Evolutionary conservation across 2,113 vertebrate genomes (phyloP).

Genomic region (Bungarus multicinctus): DNA sequence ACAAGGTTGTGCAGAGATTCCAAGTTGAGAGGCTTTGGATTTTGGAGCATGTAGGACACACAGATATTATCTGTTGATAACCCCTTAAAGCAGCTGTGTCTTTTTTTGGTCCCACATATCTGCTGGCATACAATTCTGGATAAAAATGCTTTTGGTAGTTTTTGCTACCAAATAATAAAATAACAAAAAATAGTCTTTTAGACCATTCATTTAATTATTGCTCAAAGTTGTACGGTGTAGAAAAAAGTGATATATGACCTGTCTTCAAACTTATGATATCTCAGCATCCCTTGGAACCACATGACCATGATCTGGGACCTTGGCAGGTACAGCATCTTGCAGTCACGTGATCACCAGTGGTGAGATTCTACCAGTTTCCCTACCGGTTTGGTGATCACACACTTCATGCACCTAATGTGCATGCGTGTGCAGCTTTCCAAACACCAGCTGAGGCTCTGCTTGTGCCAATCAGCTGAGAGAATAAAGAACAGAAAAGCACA

Average conservation of each 20-base stretch:
- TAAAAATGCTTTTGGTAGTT: not conserved
- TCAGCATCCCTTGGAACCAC: not conserved
- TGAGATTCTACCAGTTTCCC: too few relatives aligned
- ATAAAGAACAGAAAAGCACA: too few relatives aligned
- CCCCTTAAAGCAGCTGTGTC: not conserved
- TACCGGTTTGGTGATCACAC: too few relatives aligned
- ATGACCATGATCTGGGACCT: not conserved
- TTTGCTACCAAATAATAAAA: too few relatives aligned
- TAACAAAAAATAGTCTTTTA: too few relatives aligned
- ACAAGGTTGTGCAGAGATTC: not conserved
- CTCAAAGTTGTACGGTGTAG: not conserved
- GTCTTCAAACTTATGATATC: not conserved
- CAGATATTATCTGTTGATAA: not conserved
- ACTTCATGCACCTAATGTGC: too few relatives aligned
- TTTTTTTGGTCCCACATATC: not conserved
- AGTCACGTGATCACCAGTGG: not conserved
- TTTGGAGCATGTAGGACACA: not conserved
- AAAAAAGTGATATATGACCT: not conserved
- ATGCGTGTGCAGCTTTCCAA: too few relatives aligned
- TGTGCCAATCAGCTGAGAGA: too few relatives aligned
- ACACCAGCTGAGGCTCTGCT: too few relatives aligned
- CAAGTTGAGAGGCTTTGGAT: not conserved
- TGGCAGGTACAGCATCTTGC: not conserved
- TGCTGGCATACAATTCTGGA: not conserved
- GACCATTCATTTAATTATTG: not conserved